These are phyloP conservation scores for Physella acuta DNA, from an alignment of 1,140 invertebrate genomes.

Conservation along the genomic window DNA sequence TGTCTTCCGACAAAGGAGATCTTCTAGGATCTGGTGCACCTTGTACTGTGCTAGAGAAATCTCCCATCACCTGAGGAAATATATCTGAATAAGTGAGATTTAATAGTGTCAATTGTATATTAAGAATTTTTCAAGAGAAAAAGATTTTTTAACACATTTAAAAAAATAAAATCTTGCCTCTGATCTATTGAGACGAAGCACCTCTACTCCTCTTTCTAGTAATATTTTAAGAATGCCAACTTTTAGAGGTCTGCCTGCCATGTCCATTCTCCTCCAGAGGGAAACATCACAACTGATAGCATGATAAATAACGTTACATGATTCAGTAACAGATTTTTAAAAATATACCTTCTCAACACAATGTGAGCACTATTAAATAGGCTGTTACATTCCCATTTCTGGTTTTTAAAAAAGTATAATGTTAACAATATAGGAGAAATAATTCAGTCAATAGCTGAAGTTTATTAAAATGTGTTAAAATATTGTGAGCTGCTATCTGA, in stretches of 20 bases:
- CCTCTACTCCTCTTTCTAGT: constrained; percentile 22
- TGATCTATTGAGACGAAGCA: neutral
- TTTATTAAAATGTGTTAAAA: no score
- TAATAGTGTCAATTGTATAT: no score
- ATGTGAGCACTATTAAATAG: no score
- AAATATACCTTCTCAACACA: constrained; percentile 19
- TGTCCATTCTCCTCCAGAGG: constrained; percentile 16
- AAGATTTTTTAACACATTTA: neutral
- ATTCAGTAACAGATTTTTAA: constrained; percentile 22
- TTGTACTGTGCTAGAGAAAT: constrained; percentile 20
- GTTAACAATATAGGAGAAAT: no score
- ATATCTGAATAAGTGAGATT: no score
- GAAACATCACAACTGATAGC: constrained; percentile 17
- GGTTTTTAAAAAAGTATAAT: no score
- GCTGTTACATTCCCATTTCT: no score
- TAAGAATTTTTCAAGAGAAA: no score
- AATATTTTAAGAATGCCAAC: constrained; percentile 22
- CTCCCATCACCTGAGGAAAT: constrained; percentile 15
- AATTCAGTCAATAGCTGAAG: no score
- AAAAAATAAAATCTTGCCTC: constrained; percentile 13
- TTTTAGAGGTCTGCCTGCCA: constrained; percentile 6
- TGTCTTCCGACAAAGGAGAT: constrained; percentile 23
- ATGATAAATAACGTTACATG: constrained; percentile 11
- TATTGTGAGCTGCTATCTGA: no score
- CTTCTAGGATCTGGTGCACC: constrained; percentile 18